Evolutionary conservation across 2,113 vertebrate genomes (phyloP).

Genomic region (Chaetorhynchus papuensis): DNA sequence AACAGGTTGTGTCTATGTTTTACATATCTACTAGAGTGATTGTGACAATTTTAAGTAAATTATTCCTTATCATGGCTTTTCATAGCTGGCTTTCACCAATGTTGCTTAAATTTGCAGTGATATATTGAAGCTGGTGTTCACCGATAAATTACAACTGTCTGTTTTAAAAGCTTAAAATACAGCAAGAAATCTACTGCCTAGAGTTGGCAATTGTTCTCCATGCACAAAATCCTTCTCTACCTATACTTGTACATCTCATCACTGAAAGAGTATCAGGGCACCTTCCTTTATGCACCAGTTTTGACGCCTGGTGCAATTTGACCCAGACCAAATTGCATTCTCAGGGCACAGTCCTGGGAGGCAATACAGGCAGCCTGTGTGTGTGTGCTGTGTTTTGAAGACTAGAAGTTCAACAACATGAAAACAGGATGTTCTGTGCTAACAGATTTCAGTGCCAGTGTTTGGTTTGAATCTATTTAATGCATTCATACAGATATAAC

Average conservation of each 20-base stretch:
- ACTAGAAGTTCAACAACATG: background rate
- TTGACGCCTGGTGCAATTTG: background rate
- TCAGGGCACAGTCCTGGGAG: background rate
- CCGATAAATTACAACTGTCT: background rate
- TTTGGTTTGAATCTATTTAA: background rate
- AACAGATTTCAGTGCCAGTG: background rate
- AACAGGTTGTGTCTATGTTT: background rate
- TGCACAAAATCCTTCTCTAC: background rate
- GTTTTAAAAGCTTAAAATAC: background rate
- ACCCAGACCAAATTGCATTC: background rate
- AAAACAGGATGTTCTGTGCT: background rate
- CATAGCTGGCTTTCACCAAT: rapidly evolving
- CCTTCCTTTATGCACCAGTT: background rate
- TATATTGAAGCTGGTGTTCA: background rate
- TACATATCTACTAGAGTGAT: background rate
- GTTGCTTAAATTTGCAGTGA: background rate
- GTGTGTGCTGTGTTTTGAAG: background rate
- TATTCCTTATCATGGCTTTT: background rate
- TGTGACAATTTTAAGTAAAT: background rate
- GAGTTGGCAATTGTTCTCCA: background rate
- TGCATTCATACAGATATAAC: background rate
- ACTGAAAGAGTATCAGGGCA: background rate
- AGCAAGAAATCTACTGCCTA: background rate
- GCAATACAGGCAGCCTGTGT: background rate
- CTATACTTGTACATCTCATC: background rate